Conservation (phyloP, 2,888 invertebrate genomes). For the Drosophila mercatorum region DNA sequence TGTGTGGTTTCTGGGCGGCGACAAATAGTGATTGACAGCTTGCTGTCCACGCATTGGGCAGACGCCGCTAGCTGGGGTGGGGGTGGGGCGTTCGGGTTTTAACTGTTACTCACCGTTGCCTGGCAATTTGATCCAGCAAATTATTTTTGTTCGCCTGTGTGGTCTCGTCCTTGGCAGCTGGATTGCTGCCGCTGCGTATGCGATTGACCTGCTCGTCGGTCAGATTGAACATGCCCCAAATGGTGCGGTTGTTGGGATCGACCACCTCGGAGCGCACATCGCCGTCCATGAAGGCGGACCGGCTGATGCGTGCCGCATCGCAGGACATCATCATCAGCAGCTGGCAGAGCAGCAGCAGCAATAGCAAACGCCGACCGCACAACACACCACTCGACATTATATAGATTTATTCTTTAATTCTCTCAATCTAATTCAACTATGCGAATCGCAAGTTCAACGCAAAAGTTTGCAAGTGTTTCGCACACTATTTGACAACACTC, state of each 20-base stretch:
- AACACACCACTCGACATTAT: slow-evolving; percentile 50
- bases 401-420: background rate
- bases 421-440: background rate
- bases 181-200: slow-evolving; percentile 71
- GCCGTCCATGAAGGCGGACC: slow-evolving; percentile 70
- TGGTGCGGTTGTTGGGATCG: slow-evolving; percentile 80
- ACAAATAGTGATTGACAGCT: slow-evolving; percentile 36
- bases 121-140: slow-evolving; percentile 67
- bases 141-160: slow-evolving; percentile 65
- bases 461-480: slow-evolving; percentile 5
- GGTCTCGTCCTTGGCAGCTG: slow-evolving; percentile 69
- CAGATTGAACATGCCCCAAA: slow-evolving; percentile 81
- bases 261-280: slow-evolving; percentile 79
- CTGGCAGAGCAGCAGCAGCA: slow-evolving; percentile 45
- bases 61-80: background rate
- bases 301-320: slow-evolving; percentile 68
- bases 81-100: background rate
- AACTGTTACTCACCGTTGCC: slow-evolving; percentile 75
- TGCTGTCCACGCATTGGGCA: background rate
- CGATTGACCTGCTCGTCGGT: slow-evolving; percentile 81
- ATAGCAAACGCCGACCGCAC: slow-evolving; percentile 34
- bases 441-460: slow-evolving; percentile 4
- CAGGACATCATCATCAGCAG: slow-evolving; percentile 55
- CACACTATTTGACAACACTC: slow-evolving; percentile 20
- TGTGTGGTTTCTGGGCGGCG: background rate